Conservation (phyloP, 2,888 invertebrate species). For the Tortricodes alternella region DNA sequence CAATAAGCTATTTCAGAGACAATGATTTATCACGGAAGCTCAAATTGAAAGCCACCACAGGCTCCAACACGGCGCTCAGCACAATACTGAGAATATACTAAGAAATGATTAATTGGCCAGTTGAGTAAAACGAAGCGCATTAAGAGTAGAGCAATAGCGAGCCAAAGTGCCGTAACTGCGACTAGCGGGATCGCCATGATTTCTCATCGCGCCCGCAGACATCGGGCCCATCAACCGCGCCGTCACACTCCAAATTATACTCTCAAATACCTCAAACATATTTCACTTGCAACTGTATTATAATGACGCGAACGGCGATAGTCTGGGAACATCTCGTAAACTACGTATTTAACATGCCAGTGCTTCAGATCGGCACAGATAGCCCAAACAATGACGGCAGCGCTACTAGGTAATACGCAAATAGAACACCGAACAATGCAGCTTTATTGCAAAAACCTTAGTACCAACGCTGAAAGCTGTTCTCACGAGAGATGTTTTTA, state of each 20-base stretch:
- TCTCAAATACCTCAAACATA: conserved; percentile 69
- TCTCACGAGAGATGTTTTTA: conserved; percentile 53
- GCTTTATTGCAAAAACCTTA: conserved; percentile 53
- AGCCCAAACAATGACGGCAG: conserved; percentile 73
- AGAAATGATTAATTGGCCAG: conserved; percentile 72
- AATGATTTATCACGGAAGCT: conserved; percentile 9
- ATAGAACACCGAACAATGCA: conserved; percentile 53
- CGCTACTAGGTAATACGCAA: conserved; percentile 59
- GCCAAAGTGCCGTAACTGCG: conserved; percentile 75
- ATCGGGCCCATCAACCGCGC: conserved; percentile 35
- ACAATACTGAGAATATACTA: conserved; percentile 46
- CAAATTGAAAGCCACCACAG: conserved; percentile 16
- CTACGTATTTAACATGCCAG: conserved; percentile 63
- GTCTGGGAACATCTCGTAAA: conserved; percentile 73
- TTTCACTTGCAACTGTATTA: conserved; percentile 73
- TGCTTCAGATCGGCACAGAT: conserved; percentile 69
- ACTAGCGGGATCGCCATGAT: conserved; percentile 74
- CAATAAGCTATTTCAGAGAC: conserved; percentile 4
- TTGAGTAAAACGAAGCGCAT: conserved; percentile 71
- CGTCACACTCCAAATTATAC: conserved; percentile 70
- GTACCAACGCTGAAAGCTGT: conserved; percentile 45
- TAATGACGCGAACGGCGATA: conserved; percentile 72
- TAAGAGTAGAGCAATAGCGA: conserved; percentile 66
- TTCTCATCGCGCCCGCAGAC: conserved; percentile 59
- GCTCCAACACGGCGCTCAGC: conserved; percentile 12